These are phyloP conservation scores for Anthopleura xanthogrammica DNA, from an alignment of 92 coral and sea anemone genomes.

Conservation along the genomic window DNA sequence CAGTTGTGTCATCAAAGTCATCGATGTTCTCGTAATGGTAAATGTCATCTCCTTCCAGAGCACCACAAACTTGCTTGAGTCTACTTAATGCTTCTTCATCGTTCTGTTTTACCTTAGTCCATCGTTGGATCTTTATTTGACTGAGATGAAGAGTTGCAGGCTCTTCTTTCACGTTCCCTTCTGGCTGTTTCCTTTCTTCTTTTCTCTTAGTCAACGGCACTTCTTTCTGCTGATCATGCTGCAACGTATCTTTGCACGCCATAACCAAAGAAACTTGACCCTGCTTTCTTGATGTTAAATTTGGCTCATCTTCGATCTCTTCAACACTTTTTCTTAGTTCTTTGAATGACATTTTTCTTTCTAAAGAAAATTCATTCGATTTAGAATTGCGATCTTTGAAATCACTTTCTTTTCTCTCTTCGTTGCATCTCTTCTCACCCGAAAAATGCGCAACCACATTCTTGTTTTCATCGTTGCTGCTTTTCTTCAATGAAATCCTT, in stretches of 20 bases:
- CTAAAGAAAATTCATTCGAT: not conserved
- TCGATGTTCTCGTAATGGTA: slow-evolving; percentile 39
- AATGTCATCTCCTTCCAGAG: slow-evolving; percentile 24
- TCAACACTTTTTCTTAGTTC: not conserved
- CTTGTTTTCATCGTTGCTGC: not conserved
- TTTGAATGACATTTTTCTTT: slow-evolving; percentile 5
- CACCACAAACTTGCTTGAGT: slow-evolving; percentile 31
- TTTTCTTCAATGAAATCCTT: not conserved
- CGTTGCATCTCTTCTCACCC: not conserved
- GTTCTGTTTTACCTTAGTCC: not conserved
- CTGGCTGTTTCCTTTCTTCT: not conserved
- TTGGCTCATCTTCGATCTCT: not conserved
- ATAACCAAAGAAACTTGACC: not conserved
- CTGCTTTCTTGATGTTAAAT: not conserved
- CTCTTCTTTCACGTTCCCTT: not conserved
- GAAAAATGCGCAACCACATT: not conserved
- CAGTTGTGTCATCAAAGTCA: slow-evolving; percentile 34
- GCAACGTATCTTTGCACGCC: not conserved
- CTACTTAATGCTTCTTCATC: not conserved
- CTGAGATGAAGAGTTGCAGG: slow-evolving; percentile 8
- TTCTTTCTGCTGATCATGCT: not conserved
- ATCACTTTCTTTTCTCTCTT: not conserved
- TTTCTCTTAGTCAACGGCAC: not conserved
- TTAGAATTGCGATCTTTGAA: not conserved
- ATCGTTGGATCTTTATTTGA: slow-evolving; percentile 10